Evolutionary conservation across 1,140 invertebrate species (phyloP), one percentile per base, ranked within the genome.

Genomic region (Drosophila neocordata): DNA sequence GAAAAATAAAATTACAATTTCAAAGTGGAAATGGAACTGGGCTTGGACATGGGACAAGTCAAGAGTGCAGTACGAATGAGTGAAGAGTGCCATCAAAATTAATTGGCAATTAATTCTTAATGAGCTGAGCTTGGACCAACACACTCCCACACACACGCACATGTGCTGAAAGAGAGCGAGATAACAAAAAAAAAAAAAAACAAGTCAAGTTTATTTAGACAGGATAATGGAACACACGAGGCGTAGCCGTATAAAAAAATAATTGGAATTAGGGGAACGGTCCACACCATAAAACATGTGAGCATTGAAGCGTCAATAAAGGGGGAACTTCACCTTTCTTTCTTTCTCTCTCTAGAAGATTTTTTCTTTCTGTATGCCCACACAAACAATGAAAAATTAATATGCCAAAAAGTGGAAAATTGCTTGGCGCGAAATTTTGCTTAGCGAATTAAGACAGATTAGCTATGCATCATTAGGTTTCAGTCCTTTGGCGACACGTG

Each of bases 31-130:
- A 77, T 53, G 52, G 38, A 60, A 55, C 15, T 63, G 53, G 51
- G 63, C 73, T 63, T 22, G 72, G 52, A 69, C 73, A 75, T 74
- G 58, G 74, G 73, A 41, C 53, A 69, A 68, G 61, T 51, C 53
- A 22, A 52, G 27, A 37, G n/a, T 34, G 15, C 41, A 48, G 41
- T 48, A 20, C 22, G 52, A 52, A 52, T 31, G 15, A 15, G 52
- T 31, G 65, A 34, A 57, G 38, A 77, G 53, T 73, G 79, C 41
- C 71, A 78, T 75, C 60, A 82, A 75, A 75, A 83, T 82, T 64
- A 82, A 82, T 83, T 75, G 79, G 18, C 79, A 83, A 82, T 82
- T 82, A 82, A 82, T 82, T 75, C 71, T 83, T 82, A 66, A 83
- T 78, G 79, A 82, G 64, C 63, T 48, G n/a, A 20, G 18, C 18